Percentiles rank a stretch among this genome's conserved stretches.
phyloP scores from a whole-genome alignment of 2,888 invertebrate genomes.

The Drosophila ochracea region DNA sequence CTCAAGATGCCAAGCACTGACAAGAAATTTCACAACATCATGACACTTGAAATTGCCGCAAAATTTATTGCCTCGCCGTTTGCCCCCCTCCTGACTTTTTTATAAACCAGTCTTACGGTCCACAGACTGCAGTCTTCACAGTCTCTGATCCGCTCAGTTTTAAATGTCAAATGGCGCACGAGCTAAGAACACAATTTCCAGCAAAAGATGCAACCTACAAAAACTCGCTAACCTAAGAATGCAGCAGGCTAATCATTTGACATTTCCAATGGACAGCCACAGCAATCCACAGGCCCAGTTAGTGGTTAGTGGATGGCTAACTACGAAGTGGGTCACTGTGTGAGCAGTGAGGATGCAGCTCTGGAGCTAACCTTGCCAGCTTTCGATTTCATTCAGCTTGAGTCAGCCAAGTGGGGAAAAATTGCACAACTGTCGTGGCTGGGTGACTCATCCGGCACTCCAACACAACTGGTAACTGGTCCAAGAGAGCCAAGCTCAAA shows the following conservation, averaged over 20 bases:
- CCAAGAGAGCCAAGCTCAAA: slow-evolving; percentile 24
- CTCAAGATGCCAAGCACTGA: slow-evolving; percentile 73
- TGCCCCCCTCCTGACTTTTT: slow-evolving; percentile 29
- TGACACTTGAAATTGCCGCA: slow-evolving; percentile 64
- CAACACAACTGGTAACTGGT: slow-evolving; percentile 48
- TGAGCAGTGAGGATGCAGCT: slow-evolving; percentile 27
- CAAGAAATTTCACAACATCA: slow-evolving; percentile 76
- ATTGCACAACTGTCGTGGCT: slow-evolving; percentile 63
- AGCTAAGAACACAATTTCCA: slow-evolving; percentile 60
- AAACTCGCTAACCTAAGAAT: slow-evolving; percentile 52
- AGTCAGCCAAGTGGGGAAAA: slow-evolving; percentile 38
- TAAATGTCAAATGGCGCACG: slow-evolving; percentile 61
- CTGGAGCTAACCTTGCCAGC: slow-evolving; percentile 66
- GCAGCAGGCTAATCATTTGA: slow-evolving; percentile 49
- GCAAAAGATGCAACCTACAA: slow-evolving; percentile 44
- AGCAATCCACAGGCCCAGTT: slow-evolving; percentile 5
- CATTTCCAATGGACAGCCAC: slow-evolving; percentile 43
- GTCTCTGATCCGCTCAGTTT: slow-evolving; percentile 22
- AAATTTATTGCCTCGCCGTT: slow-evolving; percentile 68
- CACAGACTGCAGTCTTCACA: slow-evolving; percentile 25
- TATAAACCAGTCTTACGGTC: slow-evolving; percentile 52
- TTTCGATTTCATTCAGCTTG: slow-evolving; percentile 66
- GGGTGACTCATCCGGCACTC: slow-evolving; percentile 57
- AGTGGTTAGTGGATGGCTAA: background rate
- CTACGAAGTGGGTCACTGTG: slow-evolving; percentile 56